Conservation (phyloP, 1,140 invertebrate species). For the Drosophila asahinai region DNA sequence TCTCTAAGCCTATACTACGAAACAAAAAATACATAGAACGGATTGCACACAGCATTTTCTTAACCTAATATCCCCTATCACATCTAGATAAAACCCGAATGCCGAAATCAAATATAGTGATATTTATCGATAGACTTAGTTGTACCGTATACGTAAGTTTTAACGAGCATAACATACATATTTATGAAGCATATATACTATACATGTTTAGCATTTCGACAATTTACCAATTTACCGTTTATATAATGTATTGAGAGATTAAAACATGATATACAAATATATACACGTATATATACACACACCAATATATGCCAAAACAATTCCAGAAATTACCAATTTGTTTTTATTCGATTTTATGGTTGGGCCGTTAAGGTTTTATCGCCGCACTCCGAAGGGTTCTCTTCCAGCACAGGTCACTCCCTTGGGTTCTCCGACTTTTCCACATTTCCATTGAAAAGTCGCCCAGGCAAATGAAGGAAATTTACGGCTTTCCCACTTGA, state of each 20-base stretch:
- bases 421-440: not conserved
- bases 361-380: slow-evolving; percentile 42
- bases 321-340: slow-evolving; percentile 48
- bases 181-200: slow-evolving; percentile 54
- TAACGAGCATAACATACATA: slow-evolving; percentile 30
- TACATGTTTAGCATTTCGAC: slow-evolving; percentile 51
- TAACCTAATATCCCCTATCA: slow-evolving; percentile 8
- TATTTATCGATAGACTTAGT: slow-evolving; percentile 76
- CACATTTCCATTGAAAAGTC: slow-evolving; percentile 56
- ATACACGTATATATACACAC: slow-evolving; percentile 41
- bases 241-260: slow-evolving; percentile 41
- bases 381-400: slow-evolving; percentile 30
- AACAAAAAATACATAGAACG: slow-evolving; percentile 34
- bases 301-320: slow-evolving; percentile 52
- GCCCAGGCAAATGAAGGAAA: slow-evolving; percentile 49
- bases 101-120: slow-evolving; percentile 82
- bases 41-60: slow-evolving; percentile 8
- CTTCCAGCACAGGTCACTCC: slow-evolving; percentile 40
- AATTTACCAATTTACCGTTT: slow-evolving; percentile 60
- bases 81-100: slow-evolving; percentile 62
- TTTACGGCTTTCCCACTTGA: slow-evolving; percentile 56
- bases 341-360: slow-evolving; percentile 50
- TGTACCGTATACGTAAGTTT: slow-evolving; percentile 46
- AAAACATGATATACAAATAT: slow-evolving; percentile 48
- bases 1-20: slow-evolving; percentile 38